These are phyloP conservation scores for Pollenia angustigena DNA, from an alignment of 2,888 invertebrate genomes.

Conservation along the genomic window DNA sequence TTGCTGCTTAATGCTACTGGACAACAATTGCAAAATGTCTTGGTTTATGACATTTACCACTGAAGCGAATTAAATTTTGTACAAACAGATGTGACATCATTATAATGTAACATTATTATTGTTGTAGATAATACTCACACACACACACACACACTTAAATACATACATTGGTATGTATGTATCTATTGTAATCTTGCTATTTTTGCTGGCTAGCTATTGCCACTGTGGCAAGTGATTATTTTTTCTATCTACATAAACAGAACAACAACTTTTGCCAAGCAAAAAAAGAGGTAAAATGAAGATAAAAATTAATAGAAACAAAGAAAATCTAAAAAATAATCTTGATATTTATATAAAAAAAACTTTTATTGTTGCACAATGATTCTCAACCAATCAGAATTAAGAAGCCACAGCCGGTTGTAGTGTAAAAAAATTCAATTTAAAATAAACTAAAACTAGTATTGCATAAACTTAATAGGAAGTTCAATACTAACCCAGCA, in stretches of 20 bases:
- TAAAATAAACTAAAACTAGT: slow-evolving; percentile 2
- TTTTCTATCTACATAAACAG: slow-evolving; percentile 36
- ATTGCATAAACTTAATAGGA: background rate
- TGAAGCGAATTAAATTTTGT: slow-evolving; percentile 69
- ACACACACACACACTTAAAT: background rate
- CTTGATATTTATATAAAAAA: slow-evolving; percentile 11
- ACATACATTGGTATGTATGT: background rate
- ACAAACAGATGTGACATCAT: slow-evolving; percentile 71
- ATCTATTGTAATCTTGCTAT: slow-evolving; percentile 1
- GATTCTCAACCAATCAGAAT: slow-evolving; percentile 60
- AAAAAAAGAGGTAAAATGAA: slow-evolving; percentile 33
- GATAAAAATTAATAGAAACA: slow-evolving; percentile 33
- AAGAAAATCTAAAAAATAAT: slow-evolving; percentile 23
- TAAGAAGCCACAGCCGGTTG: slow-evolving; percentile 40
- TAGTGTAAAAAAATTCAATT: slow-evolving; percentile 37
- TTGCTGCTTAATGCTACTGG: slow-evolving; percentile 15
- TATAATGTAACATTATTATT: slow-evolving; percentile 66
- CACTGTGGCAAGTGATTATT: slow-evolving; percentile 47
- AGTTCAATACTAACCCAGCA: background rate
- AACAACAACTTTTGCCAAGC: slow-evolving; percentile 27
- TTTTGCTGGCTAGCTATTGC: slow-evolving; percentile 24
- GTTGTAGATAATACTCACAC: slow-evolving; percentile 18
- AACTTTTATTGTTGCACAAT: background rate
- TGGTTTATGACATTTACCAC: slow-evolving; percentile 70
- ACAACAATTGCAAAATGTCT: slow-evolving; percentile 69